phyloP scores from a whole-genome alignment of 2,113 vertebrate species.

The Bubo blakistoni region DNA sequence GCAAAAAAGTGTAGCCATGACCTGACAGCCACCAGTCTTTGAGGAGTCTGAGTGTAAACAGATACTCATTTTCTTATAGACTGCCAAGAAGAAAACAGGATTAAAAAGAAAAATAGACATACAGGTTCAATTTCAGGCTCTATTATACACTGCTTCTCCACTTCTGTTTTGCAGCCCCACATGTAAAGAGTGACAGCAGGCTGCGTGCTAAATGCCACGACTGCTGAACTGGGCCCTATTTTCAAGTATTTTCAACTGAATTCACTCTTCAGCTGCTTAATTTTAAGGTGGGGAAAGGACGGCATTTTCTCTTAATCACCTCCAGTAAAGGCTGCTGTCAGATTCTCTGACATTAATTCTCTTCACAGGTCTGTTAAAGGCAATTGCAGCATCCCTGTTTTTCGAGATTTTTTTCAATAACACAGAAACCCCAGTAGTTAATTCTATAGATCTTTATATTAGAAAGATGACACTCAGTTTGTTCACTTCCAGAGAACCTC shows the following conservation, averaged over 20 bases:
- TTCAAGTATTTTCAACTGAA: not conserved
- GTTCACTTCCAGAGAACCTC: not conserved
- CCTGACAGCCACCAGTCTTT: accelerated
- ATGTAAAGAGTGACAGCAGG: not conserved
- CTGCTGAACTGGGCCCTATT: not conserved
- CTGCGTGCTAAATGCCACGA: not conserved
- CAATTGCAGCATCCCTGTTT: not conserved
- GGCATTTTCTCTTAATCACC: not conserved
- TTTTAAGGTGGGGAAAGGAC: not conserved
- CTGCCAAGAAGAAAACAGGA: not conserved
- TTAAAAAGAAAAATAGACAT: not conserved
- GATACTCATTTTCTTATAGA: not conserved
- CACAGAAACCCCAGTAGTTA: not conserved
- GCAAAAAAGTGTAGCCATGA: not conserved
- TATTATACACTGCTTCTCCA: not conserved
- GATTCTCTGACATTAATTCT: not conserved
- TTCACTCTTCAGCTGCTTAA: not conserved
- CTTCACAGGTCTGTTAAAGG: not conserved
- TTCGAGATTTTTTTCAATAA: not conserved
- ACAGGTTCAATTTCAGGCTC: not conserved
- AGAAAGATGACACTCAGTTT: not conserved
- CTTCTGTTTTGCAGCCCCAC: not conserved
- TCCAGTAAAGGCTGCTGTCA: not conserved
- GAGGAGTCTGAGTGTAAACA: not conserved
- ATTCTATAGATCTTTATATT: not conserved